These are phyloP conservation scores for Incurvaria masculella DNA, from an alignment of 2,888 invertebrate genomes.

Conservation along the genomic window DNA sequence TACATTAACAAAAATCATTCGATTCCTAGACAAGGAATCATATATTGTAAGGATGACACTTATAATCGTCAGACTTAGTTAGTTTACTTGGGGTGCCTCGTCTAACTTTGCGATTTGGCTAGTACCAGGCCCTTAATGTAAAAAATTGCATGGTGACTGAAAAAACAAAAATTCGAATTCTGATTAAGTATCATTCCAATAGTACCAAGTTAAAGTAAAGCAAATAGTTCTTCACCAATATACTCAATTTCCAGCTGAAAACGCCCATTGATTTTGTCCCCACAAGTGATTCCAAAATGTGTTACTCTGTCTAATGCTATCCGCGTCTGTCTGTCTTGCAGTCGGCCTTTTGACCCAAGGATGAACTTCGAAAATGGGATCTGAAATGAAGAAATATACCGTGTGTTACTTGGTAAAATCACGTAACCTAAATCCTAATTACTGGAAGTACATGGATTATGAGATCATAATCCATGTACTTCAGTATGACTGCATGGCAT, in stretches of 20 bases:
- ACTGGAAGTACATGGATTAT: no score
- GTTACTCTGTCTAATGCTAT: constrained; percentile 61
- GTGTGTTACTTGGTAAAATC: no score
- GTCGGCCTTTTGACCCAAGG: constrained; percentile 73
- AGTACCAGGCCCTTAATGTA: no score
- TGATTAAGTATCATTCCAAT: neutral
- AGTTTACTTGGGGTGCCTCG: neutral
- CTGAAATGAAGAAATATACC: constrained; percentile 53
- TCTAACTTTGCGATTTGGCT: neutral
- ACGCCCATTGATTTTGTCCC: constrained; percentile 75
- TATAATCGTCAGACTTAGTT: neutral
- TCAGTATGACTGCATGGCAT: no score
- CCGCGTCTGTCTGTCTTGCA: constrained; percentile 77
- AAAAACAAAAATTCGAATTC: neutral
- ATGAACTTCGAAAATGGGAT: constrained; percentile 95
- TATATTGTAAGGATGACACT: no score
- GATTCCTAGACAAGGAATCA: no score
- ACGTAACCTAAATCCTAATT: no score
- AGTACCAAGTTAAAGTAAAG: neutral
- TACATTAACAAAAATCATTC: no score
- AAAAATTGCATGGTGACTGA: neutral
- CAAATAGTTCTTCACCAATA: constrained; percentile 54
- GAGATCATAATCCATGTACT: no score
- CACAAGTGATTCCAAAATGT: constrained; percentile 78
- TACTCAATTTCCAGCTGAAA: constrained; percentile 85